These are phyloP conservation scores for Bellardia bayeri DNA, from an alignment of 2,888 invertebrate species.

Conservation along the genomic window DNA sequence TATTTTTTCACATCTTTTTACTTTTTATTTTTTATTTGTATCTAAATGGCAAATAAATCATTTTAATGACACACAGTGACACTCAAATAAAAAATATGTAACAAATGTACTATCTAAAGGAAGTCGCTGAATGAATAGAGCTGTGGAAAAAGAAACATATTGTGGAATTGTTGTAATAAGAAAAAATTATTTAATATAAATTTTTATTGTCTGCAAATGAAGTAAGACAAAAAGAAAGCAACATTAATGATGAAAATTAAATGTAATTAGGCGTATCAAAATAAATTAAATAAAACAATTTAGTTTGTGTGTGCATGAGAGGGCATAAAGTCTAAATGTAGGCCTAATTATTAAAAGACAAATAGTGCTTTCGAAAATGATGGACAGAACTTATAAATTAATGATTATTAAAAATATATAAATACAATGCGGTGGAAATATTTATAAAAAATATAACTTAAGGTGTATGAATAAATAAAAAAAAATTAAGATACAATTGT, in stretches of 20 bases:
- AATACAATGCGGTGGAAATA: too few relatives aligned
- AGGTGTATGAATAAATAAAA: too few relatives aligned
- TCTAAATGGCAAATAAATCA: conserved; percentile 68
- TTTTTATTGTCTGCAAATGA: conserved; percentile 60
- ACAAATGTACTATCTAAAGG: conserved; percentile 21
- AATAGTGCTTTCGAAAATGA: neutral
- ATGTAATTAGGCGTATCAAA: conserved; percentile 34
- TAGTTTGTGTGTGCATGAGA: neutral
- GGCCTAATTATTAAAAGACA: conserved; percentile 2
- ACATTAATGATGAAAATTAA: conserved; percentile 38
- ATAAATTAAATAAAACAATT: conserved; percentile 31
- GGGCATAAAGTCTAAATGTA: neutral
- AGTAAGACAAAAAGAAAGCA: conserved; percentile 10
- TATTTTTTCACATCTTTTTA: neutral
- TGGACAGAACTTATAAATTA: neutral
- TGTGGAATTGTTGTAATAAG: conserved; percentile 20
- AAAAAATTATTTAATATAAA: conserved; percentile 62
- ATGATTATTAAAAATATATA: neutral
- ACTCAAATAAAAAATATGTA: conserved; percentile 28
- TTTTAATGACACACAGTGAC: conserved; percentile 65
- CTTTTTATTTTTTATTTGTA: neutral
- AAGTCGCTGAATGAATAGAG: conserved; percentile 7
- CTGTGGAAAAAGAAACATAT: conserved; percentile 17
- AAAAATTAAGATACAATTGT: too few relatives aligned
- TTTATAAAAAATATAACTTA: too few relatives aligned